Conservation (phyloP, 1,140 invertebrate genomes). For the Bacillus rossius region DNA sequence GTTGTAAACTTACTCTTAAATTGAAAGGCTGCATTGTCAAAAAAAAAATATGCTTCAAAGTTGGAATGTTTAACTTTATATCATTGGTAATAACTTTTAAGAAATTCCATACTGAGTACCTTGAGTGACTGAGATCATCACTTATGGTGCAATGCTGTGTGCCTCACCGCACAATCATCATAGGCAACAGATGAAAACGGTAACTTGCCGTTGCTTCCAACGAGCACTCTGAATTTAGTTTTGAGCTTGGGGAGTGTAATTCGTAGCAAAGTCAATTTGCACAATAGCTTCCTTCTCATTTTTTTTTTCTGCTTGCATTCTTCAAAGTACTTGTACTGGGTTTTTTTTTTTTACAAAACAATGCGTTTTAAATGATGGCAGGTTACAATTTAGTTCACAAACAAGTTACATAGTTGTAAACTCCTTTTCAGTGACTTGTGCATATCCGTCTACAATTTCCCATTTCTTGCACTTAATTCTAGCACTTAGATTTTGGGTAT, state of each 20-base stretch:
- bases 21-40: conserved; percentile 26
- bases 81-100: conserved; percentile 2
- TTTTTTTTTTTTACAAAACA: neutral
- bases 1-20: conserved; percentile 30
- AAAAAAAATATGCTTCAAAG: conserved; percentile 10
- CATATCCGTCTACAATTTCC: neutral
- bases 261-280: conserved; percentile 27
- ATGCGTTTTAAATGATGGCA: neutral
- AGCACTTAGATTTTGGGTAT: neutral
- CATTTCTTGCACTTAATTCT: conserved; percentile 1
- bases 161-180: neutral
- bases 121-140: conserved; percentile 6
- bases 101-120: neutral
- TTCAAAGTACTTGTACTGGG: conserved; percentile 1
- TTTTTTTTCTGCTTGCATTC: neutral
- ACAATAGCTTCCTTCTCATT: conserved; percentile 1
- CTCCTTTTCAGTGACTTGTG: neutral
- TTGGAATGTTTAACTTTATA: neutral
- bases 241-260: conserved; percentile 27
- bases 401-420: neutral
- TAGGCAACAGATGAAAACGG: conserved; percentile 7
- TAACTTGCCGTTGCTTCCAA: conserved; percentile 16
- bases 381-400: neutral
- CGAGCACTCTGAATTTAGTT: conserved; percentile 26
- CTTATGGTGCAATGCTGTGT: neutral